phyloP scores from a whole-genome alignment of 2,797 vertebrate genomes.

The Tiaroga cobitis region DNA sequence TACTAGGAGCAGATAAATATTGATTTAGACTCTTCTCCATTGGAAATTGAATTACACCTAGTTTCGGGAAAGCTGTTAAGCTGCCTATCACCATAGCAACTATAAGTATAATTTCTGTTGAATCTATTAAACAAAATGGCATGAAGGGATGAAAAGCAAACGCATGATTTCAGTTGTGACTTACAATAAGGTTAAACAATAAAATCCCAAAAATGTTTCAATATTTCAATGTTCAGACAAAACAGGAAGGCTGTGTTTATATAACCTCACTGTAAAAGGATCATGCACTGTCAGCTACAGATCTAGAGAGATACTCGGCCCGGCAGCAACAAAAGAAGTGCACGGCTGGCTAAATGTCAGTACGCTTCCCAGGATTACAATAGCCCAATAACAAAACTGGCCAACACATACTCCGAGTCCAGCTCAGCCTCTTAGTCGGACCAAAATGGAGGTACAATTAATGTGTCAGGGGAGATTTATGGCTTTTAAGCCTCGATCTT shows the following conservation, averaged over 20 bases:
- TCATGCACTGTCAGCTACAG: slow-evolving; percentile 73
- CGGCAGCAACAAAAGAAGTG: slow-evolving; percentile 77
- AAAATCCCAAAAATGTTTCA: background rate
- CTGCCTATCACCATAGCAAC: slow-evolving; percentile 49
- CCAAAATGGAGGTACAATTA: slow-evolving; percentile 35
- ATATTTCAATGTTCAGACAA: slow-evolving; percentile 18
- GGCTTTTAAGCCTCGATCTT: slow-evolving; percentile 6
- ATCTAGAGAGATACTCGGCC: slow-evolving; percentile 64
- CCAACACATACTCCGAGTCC: slow-evolving; percentile 15
- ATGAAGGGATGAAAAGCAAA: slow-evolving; percentile 5
- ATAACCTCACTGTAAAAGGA: slow-evolving; percentile 61
- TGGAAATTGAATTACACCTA: slow-evolving; percentile 49
- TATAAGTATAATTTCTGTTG: slow-evolving; percentile 5
- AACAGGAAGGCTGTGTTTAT: background rate
- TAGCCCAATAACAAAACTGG: slow-evolving; percentile 56
- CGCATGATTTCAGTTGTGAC: background rate
- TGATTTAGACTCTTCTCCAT: slow-evolving; percentile 28
- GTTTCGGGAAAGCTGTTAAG: slow-evolving; percentile 28
- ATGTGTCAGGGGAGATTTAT: slow-evolving; percentile 18
- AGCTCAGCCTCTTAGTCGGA: slow-evolving; percentile 7
- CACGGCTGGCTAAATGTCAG: slow-evolving; percentile 76
- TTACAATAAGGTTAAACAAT: background rate
- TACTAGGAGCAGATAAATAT: slow-evolving; percentile 4
- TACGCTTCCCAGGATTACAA: slow-evolving; percentile 71
- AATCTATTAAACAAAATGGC: slow-evolving; percentile 1